phyloP scores from a whole-genome alignment of 53 echinoderm and acorn worm species.

The Arbacia lixula region DNA sequence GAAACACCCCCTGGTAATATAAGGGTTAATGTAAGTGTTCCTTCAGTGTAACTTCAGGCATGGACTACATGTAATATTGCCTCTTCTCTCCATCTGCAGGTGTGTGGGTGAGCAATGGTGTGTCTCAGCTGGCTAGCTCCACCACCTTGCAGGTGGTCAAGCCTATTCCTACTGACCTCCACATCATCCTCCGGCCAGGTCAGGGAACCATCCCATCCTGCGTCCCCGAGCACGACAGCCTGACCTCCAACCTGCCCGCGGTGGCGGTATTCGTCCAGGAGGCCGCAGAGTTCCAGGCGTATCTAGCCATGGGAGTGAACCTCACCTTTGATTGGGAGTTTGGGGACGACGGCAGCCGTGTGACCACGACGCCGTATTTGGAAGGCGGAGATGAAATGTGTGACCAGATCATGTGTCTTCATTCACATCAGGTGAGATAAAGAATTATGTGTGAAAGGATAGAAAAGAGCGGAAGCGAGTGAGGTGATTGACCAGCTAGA shows the following conservation, averaged over 20 bases:
- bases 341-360: conserved; percentile 53
- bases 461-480: neutral
- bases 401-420: conserved; percentile 77
- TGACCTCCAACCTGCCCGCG: conserved; percentile 44
- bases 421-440: conserved; percentile 79
- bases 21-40: too few relatives aligned
- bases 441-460: neutral
- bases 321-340: conserved; percentile 94
- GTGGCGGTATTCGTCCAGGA: conserved; percentile 81
- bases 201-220: conserved; percentile 85
- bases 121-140: conserved; percentile 63
- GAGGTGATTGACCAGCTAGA: neutral
- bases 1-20: too few relatives aligned
- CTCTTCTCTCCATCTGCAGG: conserved; percentile 49
- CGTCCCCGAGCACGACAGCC: conserved; percentile 65
- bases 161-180: conserved; percentile 89
- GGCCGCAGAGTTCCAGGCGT: conserved; percentile 80
- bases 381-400: conserved; percentile 60
- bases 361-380: conserved; percentile 27
- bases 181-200: conserved; percentile 73
- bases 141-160: conserved; percentile 80
- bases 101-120: conserved; percentile 73
- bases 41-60: too few relatives aligned
- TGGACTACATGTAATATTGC: too few relatives aligned
- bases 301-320: conserved; percentile 81